Conservation (phyloP, 92 coral and sea anemone genomes). For the Bergia sp. region DNA sequence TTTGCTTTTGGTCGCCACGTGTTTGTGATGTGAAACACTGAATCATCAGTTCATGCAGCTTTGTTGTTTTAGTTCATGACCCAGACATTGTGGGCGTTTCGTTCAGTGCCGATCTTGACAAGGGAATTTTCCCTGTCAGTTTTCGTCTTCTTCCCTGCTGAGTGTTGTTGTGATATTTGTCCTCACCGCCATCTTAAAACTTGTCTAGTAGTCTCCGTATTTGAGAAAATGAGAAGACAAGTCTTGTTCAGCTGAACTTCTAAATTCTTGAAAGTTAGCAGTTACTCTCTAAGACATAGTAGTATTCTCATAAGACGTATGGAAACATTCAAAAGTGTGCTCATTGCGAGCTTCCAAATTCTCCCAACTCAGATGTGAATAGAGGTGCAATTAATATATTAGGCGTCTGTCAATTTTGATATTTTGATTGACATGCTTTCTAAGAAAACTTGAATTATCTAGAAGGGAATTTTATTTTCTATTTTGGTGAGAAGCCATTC, state of each 20-base stretch:
- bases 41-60: background rate
- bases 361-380: background rate
- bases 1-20: background rate
- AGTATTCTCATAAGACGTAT: background rate
- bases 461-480: background rate
- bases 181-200: background rate
- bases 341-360: background rate
- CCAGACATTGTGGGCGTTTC: background rate
- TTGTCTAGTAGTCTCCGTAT: background rate
- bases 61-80: background rate
- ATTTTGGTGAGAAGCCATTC: slow-evolving; percentile 20
- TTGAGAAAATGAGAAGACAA: background rate
- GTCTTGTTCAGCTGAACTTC: background rate
- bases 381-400: background rate
- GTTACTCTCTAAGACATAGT: background rate
- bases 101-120: background rate
- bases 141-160: background rate
- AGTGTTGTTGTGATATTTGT: background rate
- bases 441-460: background rate
- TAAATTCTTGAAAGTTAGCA: background rate
- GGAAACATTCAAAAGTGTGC: background rate
- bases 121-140: slow-evolving; percentile 19
- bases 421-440: slow-evolving; percentile 12
- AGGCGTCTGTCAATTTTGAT: background rate
- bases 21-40: slow-evolving; percentile 17